Evolutionary conservation across 2,888 invertebrate genomes (phyloP).

Genomic region (Dicycla oo): DNA sequence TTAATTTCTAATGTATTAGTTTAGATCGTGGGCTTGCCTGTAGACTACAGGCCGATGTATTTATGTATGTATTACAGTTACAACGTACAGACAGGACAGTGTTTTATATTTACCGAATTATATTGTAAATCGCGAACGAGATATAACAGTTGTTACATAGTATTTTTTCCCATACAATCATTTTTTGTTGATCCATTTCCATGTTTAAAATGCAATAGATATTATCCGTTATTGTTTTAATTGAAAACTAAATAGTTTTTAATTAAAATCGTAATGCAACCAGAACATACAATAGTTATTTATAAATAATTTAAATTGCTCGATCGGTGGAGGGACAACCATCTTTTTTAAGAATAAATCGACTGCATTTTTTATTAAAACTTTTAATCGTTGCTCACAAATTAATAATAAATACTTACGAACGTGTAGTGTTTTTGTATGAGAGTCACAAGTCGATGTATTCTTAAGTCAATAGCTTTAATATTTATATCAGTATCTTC

Average conservation of each 20-base stretch:
- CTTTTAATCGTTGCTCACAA: conserved; percentile 63
- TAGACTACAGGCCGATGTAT: conserved; percentile 51
- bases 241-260: conserved; percentile 47
- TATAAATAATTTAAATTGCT: conserved; percentile 84
- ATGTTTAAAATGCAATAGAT: conserved; percentile 90
- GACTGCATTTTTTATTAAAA: conserved; percentile 70
- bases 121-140: conserved; percentile 87
- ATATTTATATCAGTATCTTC: conserved; percentile 89
- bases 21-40: conserved; percentile 62
- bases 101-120: conserved; percentile 77
- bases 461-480: conserved; percentile 88
- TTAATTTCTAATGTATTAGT: conserved; percentile 80
- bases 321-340: conserved; percentile 73
- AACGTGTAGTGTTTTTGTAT: conserved; percentile 43
- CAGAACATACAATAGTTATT: conserved; percentile 87
- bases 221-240: conserved; percentile 69
- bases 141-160: conserved; percentile 88
- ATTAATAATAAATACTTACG: conserved; percentile 54
- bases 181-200: conserved; percentile 88
- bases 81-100: conserved; percentile 69
- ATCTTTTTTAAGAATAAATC: conserved; percentile 80
- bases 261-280: conserved; percentile 64
- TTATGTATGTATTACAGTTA: conserved; percentile 63
- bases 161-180: conserved; percentile 86
- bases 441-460: conserved; percentile 77